A percentile compares a stretch with the other conserved stretches of the same genome.
Evolutionary conservation across 2,113 vertebrate species (phyloP).

Genomic region (Regulus satrapa): DNA sequence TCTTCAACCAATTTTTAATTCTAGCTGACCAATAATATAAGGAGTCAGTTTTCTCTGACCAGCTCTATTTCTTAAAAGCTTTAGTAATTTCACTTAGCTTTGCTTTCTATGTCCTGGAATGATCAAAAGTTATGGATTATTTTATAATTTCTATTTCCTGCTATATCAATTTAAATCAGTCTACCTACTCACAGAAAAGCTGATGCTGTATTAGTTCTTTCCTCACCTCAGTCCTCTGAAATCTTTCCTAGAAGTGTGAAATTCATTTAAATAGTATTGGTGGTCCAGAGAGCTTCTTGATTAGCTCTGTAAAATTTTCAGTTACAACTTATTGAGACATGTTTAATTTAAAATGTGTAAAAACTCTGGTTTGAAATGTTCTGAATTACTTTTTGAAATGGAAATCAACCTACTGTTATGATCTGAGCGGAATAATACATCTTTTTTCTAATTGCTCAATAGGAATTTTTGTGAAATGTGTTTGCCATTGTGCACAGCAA

Average conservation of each 20-base stretch:
- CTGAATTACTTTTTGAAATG: conserved; percentile 7
- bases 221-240: neutral
- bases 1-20: neutral
- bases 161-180: neutral
- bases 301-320: neutral
- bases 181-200: neutral
- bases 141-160: neutral
- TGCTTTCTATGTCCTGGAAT: neutral
- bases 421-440: neutral
- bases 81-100: neutral
- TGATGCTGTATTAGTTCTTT: neutral
- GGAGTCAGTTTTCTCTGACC: neutral
- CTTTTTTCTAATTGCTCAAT: neutral
- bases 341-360: neutral
- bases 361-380: neutral
- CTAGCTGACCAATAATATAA: neutral
- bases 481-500: neutral
- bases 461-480: neutral
- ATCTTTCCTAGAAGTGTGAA: neutral
- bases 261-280: neutral
- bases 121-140: neutral
- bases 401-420: neutral
- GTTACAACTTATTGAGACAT: neutral
- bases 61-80: neutral
- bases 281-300: neutral